Evolutionary conservation across 2,113 vertebrate genomes (phyloP).

Genomic region (Nymphicus hollandicus): DNA sequence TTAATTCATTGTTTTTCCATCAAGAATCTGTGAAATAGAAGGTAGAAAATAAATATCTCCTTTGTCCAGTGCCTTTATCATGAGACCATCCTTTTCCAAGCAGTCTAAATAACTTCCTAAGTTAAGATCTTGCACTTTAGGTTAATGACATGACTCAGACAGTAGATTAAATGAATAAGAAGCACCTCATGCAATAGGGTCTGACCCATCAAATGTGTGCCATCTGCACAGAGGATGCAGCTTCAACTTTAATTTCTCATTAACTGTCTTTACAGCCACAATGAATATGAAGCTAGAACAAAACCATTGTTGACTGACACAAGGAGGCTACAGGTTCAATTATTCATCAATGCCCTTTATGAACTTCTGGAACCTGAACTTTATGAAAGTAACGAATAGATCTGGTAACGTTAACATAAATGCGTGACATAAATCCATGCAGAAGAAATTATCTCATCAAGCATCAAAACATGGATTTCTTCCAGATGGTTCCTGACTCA

Average conservation of each 20-base stretch:
- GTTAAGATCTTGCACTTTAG: not conserved
- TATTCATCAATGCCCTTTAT: not conserved
- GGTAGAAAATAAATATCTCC: not conserved
- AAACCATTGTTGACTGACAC: not conserved
- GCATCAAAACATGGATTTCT: not conserved
- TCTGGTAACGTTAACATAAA: not conserved
- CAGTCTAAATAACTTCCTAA: not conserved
- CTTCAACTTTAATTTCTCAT: not conserved
- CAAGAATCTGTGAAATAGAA: not conserved
- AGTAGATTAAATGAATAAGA: not conserved
- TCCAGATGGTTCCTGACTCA: not conserved
- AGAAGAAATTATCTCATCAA: not conserved
- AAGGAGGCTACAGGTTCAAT: not conserved
- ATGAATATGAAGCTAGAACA: not conserved
- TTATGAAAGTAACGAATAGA: not conserved
- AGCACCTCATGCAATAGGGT: not conserved
- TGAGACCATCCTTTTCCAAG: not conserved
- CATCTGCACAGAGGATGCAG: not conserved
- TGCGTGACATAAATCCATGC: not conserved
- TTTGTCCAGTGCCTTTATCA: not conserved
- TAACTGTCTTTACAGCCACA: not conserved
- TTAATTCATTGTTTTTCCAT: not conserved
- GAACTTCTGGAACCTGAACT: not conserved
- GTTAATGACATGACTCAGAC: not conserved
- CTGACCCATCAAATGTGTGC: not conserved